These are phyloP conservation scores for Drosophila gaucha DNA, from an alignment of 2,888 invertebrate genomes.

Conservation along the genomic window DNA sequence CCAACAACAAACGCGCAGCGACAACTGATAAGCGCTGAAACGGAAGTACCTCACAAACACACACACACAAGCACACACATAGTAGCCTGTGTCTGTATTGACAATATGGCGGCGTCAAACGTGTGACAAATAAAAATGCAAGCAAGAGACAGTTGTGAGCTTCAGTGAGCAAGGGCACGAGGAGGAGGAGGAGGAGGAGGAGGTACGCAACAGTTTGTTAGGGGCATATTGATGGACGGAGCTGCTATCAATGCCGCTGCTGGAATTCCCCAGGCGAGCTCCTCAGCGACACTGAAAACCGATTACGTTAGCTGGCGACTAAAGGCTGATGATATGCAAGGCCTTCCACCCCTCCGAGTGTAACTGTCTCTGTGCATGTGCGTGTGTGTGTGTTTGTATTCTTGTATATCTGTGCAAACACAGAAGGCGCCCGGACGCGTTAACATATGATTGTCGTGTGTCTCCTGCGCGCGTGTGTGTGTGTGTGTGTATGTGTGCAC, in stretches of 20 bases:
- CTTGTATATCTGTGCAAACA: constrained; percentile 65
- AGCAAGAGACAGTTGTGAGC: constrained; percentile 16
- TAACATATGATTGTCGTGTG: constrained; percentile 80
- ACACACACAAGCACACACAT: constrained; percentile 12
- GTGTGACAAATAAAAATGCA: constrained; percentile 66
- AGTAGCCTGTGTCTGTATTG: constrained; percentile 32
- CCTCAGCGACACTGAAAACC: constrained; percentile 62
- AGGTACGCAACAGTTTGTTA: constrained; percentile 22
- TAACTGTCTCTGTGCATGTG: constrained; percentile 4
- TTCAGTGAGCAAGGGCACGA: not conserved
- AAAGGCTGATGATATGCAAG: constrained; percentile 75
- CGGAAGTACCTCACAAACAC: constrained; percentile 55
- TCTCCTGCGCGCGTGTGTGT: constrained; percentile 32
- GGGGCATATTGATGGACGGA: constrained; percentile 41
- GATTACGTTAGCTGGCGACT: constrained; percentile 72
- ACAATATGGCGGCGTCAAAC: constrained; percentile 59
- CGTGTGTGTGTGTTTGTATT: constrained; percentile 22
- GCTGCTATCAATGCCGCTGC: constrained; percentile 65
- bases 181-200: not conserved
- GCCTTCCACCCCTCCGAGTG: constrained; percentile 30
- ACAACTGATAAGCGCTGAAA: constrained; percentile 71
- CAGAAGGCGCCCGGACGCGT: constrained; percentile 72
- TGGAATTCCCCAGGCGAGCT: constrained; percentile 65
- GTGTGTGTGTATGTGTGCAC: constrained; percentile 33
- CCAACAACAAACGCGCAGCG: constrained; percentile 58